Base-by-base conservation (phyloP, 2,888 invertebrate genomes). In the Harpagoxenus sublaevis region DNA sequence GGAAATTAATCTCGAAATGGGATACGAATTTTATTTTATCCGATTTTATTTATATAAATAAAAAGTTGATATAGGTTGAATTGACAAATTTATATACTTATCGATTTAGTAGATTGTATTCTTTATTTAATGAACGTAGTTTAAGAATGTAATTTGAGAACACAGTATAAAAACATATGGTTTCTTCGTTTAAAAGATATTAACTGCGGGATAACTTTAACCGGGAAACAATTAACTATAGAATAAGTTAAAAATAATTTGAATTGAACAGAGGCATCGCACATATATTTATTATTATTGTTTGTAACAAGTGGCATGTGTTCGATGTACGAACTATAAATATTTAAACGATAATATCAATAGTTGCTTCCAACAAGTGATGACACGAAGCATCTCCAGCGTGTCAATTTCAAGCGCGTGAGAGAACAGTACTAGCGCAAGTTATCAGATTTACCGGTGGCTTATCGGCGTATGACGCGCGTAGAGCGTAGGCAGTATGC, bases 361-460 rank as follows among this genome's bases (percentile, higher is more conserved):
- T 48, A 10, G 15, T 8, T 55, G 15, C 63, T 75, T 63, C 23
- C 18, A 74, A 15, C 35, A 45, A 42, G 62, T 42, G 82, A 74
- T 74, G 83, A 86, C 81, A 77, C 35, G 73, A 57, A 81, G 73
- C 77, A 86, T 88, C 79, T 45, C 23, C 68, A 83, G 62, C 73
- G 86, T 85, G 84, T 87, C 85, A 83, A 86, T 90, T 88, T 88
- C 88, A 87, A 84, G 84, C 85, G 81, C 84, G 84, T 84, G 73
- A 71, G 63, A 75, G 75, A 85, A 79, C 84, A 81, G 86, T 84
- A 84, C 86, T 85, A 90, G 88, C 87, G 86, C 83, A 66, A 78
- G 83, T 89, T 90, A 90, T 91, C 89, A 88, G 89, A 91, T 89
- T 83, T 74, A 75, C 86, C 86, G 87, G 88, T 86, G 86, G 88